phyloP scores from a whole-genome alignment of 2,888 invertebrate genomes.

The Eucriotettix oculatus region DNA sequence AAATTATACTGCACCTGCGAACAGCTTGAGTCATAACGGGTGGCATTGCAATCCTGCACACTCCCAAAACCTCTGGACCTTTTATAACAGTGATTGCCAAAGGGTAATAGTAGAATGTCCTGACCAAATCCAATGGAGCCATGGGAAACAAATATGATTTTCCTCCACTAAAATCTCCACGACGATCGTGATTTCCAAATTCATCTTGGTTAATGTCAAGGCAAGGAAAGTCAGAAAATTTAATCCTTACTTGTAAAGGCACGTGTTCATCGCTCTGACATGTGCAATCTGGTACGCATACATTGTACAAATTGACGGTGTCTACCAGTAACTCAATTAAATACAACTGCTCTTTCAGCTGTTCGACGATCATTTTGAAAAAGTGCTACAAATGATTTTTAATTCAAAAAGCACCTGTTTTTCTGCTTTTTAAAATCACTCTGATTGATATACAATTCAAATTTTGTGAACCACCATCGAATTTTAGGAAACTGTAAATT shows the following conservation, averaged over 20 bases:
- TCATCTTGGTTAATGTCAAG: slow-evolving; percentile 17
- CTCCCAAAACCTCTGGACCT: neutral
- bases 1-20: neutral
- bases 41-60: neutral
- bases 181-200: slow-evolving; percentile 6
- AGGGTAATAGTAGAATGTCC: slow-evolving; percentile 5
- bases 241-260: slow-evolving; percentile 14
- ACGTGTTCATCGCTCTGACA: neutral
- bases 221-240: slow-evolving; percentile 18
- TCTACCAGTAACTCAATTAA: slow-evolving; percentile 11
- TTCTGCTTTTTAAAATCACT: too few species aligned
- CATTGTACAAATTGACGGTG: neutral
- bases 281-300: neutral
- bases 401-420: too few species aligned
- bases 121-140: slow-evolving; percentile 6
- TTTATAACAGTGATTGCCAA: slow-evolving; percentile 6
- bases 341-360: slow-evolving; percentile 7
- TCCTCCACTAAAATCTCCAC: slow-evolving; percentile 1
- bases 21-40: neutral
- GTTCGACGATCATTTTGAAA: neutral
- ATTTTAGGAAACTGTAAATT: too few species aligned
- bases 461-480: too few species aligned
- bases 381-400: too few species aligned
- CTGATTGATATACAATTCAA: too few species aligned
- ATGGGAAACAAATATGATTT: slow-evolving; percentile 11